Base-by-base conservation (phyloP, 2,888 invertebrate species). In the Synanthedon vespiformis region DNA sequence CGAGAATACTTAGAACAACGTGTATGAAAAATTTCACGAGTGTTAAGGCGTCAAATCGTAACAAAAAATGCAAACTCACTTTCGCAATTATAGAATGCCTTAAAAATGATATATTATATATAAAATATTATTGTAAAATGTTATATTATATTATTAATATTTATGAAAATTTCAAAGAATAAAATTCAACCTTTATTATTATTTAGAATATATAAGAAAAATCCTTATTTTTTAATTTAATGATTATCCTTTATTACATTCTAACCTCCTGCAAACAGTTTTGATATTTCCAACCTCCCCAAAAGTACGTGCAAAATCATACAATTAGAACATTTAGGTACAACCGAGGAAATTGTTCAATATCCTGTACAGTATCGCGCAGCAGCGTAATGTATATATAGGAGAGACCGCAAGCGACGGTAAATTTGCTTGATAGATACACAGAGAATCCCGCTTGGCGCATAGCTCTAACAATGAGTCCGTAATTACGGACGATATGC, bases 311-410 rank as follows among this genome's bases (percentile, higher is more conserved):
- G 44, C 14, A 44, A n/a, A 44, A 12, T 16, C 48, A 18, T 48
- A 22, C 22, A 67, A 68, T 68, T 65, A 65, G 65, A 68, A 65
- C 68, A 70, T 72, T 74, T 70, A 72, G 62, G 60, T 56, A 58
- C 62, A 61, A 56, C 58, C 56, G 56, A 69, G 71, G 72, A 75
- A 74, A 75, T 77, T 74, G 74, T 72, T 70, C 72, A 70, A 77
- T 76, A 77, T 78, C 72, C 75, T 66, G 48, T 48, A 48, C 16
- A 48, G 10, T 48, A 48, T 13, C 18, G 48, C 16, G 48, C 16
- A 14, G 13, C 44, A 13, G 13, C 44, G 2, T 44, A 22, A 48
- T 16, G 48, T 14, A 16, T 48, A 18, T 48, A 18, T 48, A 14
- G 40, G 12, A 27, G 48, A 48, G 40, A 55, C 58, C 56, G 54